Evolutionary conservation across 1,140 invertebrate species (phyloP), one percentile per base, ranked within the genome.

Genomic region (Bemisia tabaci): DNA sequence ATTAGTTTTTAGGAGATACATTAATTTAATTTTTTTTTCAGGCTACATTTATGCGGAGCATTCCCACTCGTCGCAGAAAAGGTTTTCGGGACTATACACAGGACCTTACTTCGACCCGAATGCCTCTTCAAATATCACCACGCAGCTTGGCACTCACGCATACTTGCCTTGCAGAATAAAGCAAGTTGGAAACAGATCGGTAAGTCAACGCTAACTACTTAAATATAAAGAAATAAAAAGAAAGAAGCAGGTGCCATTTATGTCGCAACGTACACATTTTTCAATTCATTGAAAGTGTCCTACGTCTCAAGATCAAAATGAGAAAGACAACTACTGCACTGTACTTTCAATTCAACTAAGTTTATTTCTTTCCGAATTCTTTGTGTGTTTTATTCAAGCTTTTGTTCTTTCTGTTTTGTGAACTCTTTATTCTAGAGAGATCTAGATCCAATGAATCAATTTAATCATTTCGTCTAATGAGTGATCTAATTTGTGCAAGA

Each of bases 81-180:
- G 59, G 23, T 65, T 69, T 23, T 69, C 68, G 2, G 68, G 65
- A 26, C 64, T 69, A 33, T 69, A 66, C 59, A 65, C 65, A 22
- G 23, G 68, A 48, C 72, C 73, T 1, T 68, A 64, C 21, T 73
- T 73, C 70, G 82, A 86, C 73, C 87, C 88, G 75, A 86, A 85
- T 70, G 87, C 85, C 2, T 80, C 85, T 26, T 83, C 82, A 67
- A 92, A 92, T 75, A 83, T 91, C 63, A 91, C 89, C 9, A 89
- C 89, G 17, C 90, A 92, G 74, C 78, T 92, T 22, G 90, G 90
- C n/a, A 88, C 86, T 62, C 89, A 87, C 1, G 90, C 90, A 22
- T 92, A 90, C 75, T 81, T 92, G 22, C 87, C 90, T 75, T 93
- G 91, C 77, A 81, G 82, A 74, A 85, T 88, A 68, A 81, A 85